A percentile compares a stretch with the other conserved stretches of the same genome.
Conservation (phyloP, 2,113 vertebrate species). For the Hyaena hyaena region DNA sequence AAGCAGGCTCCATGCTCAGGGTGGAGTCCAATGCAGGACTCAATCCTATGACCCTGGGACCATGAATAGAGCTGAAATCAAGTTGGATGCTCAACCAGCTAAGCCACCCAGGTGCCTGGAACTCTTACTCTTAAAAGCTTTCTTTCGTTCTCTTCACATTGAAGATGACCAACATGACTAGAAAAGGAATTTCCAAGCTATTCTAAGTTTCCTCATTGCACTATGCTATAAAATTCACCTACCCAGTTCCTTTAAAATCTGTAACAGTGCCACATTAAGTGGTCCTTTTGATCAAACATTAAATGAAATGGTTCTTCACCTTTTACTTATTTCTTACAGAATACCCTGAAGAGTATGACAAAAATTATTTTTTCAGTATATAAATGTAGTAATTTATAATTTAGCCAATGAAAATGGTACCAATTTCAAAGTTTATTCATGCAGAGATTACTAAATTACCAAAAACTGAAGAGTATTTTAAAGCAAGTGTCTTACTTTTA, state of each 20-base stretch:
- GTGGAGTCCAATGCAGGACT: no score
- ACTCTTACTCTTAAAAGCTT: neutral
- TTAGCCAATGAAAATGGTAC: neutral
- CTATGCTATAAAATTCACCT: neutral
- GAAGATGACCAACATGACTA: neutral
- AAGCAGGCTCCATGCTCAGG: no score
- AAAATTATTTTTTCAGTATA: neutral
- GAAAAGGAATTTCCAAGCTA: neutral
- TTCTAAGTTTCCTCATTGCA: neutral
- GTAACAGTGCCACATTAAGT: neutral
- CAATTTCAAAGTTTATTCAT: neutral
- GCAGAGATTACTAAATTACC: neutral
- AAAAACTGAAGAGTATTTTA: neutral
- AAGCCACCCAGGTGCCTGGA: neutral
- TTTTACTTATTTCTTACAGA: neutral
- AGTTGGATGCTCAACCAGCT: no score
- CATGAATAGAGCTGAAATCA: no score
- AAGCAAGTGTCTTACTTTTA: conserved; percentile 12
- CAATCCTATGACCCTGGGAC: no score
- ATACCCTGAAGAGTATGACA: neutral
- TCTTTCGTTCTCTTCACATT: neutral
- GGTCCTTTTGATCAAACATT: neutral
- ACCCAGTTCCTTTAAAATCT: neutral
- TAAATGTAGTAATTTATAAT: neutral
- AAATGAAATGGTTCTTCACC: neutral